Conservation (phyloP, 2,888 invertebrate species). For the Gastrophysa polygoni region DNA sequence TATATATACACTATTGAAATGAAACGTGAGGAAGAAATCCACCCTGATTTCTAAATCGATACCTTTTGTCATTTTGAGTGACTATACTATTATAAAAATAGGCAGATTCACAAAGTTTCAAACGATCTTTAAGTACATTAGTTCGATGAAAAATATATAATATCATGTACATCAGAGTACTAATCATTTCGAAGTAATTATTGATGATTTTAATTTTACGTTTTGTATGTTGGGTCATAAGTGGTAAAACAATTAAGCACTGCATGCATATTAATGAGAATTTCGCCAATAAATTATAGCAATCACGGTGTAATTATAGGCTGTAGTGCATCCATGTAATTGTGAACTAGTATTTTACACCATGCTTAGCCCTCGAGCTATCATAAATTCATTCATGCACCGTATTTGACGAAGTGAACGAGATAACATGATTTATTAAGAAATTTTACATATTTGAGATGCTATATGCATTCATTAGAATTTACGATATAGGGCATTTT, state of each 20-base stretch:
- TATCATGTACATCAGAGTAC: too few relatives aligned
- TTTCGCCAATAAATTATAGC: slow-evolving; percentile 46
- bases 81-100: too few relatives aligned
- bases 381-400: slow-evolving; percentile 31
- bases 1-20: too few relatives aligned
- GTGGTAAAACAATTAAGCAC: slow-evolving; percentile 46
- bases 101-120: too few relatives aligned
- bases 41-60: too few relatives aligned
- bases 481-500: too few relatives aligned
- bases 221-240: neutral
- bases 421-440: slow-evolving; percentile 7
- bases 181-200: too few relatives aligned
- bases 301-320: slow-evolving; percentile 46
- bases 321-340: slow-evolving; percentile 46
- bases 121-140: too few relatives aligned
- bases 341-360: slow-evolving; percentile 45
- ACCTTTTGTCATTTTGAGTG: too few relatives aligned
- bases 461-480: neutral
- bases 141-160: too few relatives aligned
- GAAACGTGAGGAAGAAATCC: too few relatives aligned
- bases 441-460: neutral
- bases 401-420: slow-evolving; percentile 27
- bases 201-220: slow-evolving; percentile 6
- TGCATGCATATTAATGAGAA: slow-evolving; percentile 47
- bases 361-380: slow-evolving; percentile 34